Percentiles rank a stretch among this genome's conserved stretches.
These are phyloP conservation scores for Hybognathus amarus DNA, from an alignment of 2,797 vertebrate genomes.

Conservation along the genomic window DNA sequence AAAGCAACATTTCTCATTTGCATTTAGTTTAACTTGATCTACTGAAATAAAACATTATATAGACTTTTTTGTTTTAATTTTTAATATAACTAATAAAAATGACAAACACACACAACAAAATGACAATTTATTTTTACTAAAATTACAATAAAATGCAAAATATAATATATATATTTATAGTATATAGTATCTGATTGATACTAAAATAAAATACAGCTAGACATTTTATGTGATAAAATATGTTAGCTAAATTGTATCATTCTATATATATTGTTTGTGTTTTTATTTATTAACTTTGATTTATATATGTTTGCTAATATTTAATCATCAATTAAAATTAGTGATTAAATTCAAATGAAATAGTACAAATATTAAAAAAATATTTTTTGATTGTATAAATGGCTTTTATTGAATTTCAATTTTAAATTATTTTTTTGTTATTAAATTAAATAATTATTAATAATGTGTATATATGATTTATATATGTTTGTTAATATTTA, in stretches of 20 bases:
- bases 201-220: not conserved
- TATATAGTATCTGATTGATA: not conserved
- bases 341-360: not conserved
- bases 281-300: not conserved
- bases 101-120: not conserved
- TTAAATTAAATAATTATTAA: too few species aligned
- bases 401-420: not conserved
- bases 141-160: too few species aligned
- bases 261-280: not conserved
- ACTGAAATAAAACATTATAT: not conserved
- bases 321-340: not conserved
- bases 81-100: not conserved
- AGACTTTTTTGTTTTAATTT: not conserved
- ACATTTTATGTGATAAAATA: not conserved
- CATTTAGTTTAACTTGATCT: not conserved
- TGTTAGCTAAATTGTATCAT: not conserved
- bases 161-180: too few species aligned
- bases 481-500: too few species aligned
- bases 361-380: not conserved
- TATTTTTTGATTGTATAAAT: not conserved
- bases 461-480: too few species aligned
- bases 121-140: not conserved
- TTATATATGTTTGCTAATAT: not conserved
- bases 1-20: not conserved
- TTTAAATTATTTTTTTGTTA: not conserved